Evolutionary conservation across 1,140 invertebrate species (phyloP).

Genomic region (Dendrolimus kikuchii): DNA sequence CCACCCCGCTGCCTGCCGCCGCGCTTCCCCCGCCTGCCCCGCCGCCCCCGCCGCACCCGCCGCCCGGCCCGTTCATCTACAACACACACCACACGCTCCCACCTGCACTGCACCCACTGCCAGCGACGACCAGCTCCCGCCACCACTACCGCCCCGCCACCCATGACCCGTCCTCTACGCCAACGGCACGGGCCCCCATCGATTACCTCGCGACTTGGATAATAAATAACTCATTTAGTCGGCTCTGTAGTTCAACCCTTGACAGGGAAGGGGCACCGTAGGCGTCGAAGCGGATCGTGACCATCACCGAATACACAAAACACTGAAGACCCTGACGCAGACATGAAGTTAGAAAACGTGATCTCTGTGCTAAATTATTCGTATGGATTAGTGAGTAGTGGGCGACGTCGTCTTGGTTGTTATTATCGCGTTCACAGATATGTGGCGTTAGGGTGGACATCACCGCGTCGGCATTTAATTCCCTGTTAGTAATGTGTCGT

Average conservation of each 20-base stretch:
- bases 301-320: slow-evolving; percentile 20
- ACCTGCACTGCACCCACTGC: not conserved
- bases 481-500: slow-evolving; percentile 35
- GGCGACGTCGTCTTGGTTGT: no score
- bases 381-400: slow-evolving; percentile 14
- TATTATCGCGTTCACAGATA: no score
- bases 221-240: not conserved
- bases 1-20: slow-evolving; percentile 29
- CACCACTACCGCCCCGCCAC: slow-evolving; percentile 6
- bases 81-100: slow-evolving; percentile 47
- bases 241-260: no score
- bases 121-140: slow-evolving; percentile 17
- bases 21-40: slow-evolving; percentile 26
- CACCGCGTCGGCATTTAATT: no score
- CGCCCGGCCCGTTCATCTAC: slow-evolving; percentile 85
- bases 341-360: slow-evolving; percentile 17
- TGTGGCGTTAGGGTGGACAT: no score
- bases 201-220: not conserved
- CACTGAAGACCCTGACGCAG: slow-evolving; percentile 8
- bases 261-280: not conserved
- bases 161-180: slow-evolving; percentile 1
- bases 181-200: not conserved
- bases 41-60: slow-evolving; percentile 34
- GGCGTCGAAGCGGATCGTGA: slow-evolving; percentile 3
- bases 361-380: slow-evolving; percentile 34